A percentile compares a stretch with the other conserved stretches of the same genome.
These are phyloP conservation scores for Tupaia chinensis DNA, from an alignment of 2,113 vertebrate genomes.

Conservation along the genomic window DNA sequence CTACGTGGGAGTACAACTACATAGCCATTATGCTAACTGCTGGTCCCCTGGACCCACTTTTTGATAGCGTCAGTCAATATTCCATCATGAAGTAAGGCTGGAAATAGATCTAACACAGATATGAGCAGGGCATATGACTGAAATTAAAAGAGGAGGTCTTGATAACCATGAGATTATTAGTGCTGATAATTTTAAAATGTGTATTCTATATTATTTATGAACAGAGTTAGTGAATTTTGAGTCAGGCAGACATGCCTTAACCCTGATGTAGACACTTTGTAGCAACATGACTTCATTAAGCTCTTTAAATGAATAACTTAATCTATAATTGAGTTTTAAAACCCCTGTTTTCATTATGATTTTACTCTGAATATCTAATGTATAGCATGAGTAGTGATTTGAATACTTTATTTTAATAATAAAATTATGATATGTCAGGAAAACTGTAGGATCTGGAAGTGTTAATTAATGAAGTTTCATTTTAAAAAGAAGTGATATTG, in stretches of 20 bases:
- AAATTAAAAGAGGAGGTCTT: neutral
- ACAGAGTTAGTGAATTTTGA: neutral
- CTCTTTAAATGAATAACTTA: neutral
- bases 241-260: neutral
- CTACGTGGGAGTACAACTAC: no score
- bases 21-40: no score
- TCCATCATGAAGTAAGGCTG: neutral
- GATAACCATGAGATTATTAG: neutral
- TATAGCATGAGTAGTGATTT: neutral
- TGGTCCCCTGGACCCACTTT: no score
- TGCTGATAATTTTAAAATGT: neutral
- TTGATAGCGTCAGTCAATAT: neutral
- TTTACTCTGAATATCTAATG: neutral
- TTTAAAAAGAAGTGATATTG: neutral
- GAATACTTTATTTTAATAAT: slow-evolving; percentile 42
- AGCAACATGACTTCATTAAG: neutral
- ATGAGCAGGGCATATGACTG: neutral
- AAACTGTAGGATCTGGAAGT: neutral
- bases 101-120: neutral
- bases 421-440: neutral
- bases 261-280: neutral
- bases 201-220: neutral
- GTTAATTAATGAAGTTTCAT: neutral
- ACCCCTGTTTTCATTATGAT: neutral
- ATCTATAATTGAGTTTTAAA: slow-evolving; percentile 47